A percentile compares a stretch with the other conserved stretches of the same genome.
phyloP scores from a whole-genome alignment of 1,140 invertebrate genomes.

The Pygmarrhopalites habei region DNA sequence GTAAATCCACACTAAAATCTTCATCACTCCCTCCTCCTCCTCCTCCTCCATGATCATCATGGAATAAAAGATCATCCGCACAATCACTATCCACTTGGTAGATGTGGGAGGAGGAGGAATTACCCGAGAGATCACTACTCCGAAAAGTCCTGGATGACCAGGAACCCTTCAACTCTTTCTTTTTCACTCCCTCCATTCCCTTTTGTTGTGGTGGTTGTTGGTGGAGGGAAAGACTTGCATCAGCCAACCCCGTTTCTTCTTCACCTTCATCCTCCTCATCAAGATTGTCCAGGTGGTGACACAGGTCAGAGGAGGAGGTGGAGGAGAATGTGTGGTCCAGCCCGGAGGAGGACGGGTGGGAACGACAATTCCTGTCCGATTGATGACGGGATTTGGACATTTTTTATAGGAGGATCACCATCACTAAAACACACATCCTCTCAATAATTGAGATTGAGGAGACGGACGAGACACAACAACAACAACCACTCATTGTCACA shows the following conservation, averaged over 20 bases:
- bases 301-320: neutral
- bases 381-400: too few relatives aligned
- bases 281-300: neutral
- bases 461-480: too few relatives aligned
- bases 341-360: too few relatives aligned
- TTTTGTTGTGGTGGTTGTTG: too few relatives aligned
- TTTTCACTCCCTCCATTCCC: neutral
- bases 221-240: too few relatives aligned
- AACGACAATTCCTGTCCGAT: too few relatives aligned
- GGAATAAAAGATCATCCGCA: neutral
- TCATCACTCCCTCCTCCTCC: conserved; percentile 12
- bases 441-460: too few relatives aligned
- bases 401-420: too few relatives aligned
- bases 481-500: too few relatives aligned
- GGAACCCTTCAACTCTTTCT: neutral
- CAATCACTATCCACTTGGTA: neutral
- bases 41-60: neutral
- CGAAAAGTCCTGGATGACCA: neutral
- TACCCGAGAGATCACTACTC: neutral
- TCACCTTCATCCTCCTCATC: conserved; percentile 9
- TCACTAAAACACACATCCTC: too few relatives aligned
- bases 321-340: too few relatives aligned
- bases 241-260: neutral
- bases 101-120: neutral
- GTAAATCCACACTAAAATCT: conserved; percentile 26